Evolutionary conservation across 2,888 invertebrate species (phyloP).

Genomic region (Drosophila mercatorum): DNA sequence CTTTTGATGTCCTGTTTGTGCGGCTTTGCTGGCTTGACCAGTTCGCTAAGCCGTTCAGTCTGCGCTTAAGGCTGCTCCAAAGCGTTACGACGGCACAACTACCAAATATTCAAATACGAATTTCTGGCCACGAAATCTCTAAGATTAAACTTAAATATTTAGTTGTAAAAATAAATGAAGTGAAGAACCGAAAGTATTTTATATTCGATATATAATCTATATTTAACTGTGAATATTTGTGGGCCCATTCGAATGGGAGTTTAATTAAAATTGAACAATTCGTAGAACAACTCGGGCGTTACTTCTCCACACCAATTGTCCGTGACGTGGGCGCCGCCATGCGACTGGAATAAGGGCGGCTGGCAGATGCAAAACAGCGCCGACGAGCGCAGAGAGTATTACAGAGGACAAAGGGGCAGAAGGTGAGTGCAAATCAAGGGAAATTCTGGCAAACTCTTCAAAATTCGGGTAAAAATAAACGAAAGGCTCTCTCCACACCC

Average conservation of each 20-base stretch:
- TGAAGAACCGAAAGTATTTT: slow-evolving; percentile 27
- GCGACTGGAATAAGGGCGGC: slow-evolving; percentile 76
- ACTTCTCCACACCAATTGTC: slow-evolving; percentile 84
- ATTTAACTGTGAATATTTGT: not conserved
- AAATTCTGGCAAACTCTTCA: not conserved
- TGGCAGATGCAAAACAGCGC: slow-evolving; percentile 81
- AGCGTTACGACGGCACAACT: slow-evolving; percentile 62
- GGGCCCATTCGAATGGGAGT: slow-evolving; percentile 8
- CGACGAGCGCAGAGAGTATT: slow-evolving; percentile 68
- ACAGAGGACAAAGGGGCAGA: slow-evolving; percentile 66
- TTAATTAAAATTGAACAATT: slow-evolving; percentile 43
- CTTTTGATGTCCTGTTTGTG: slow-evolving; percentile 59
- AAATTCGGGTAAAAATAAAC: slow-evolving; percentile 2
- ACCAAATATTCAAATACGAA: slow-evolving; percentile 15
- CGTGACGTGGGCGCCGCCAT: slow-evolving; percentile 84
- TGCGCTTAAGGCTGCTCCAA: slow-evolving; percentile 81
- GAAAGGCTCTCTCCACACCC: not conserved
- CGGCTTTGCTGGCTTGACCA: slow-evolving; percentile 67
- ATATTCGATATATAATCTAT: not conserved
- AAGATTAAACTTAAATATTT: slow-evolving; percentile 16
- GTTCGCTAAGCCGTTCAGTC: slow-evolving; percentile 81
- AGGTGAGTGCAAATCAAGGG: slow-evolving; percentile 57
- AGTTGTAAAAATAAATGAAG: slow-evolving; percentile 1
- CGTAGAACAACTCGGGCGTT: slow-evolving; percentile 75
- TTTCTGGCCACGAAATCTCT: not conserved